Percentiles rank a stretch among this genome's conserved stretches.
These are phyloP conservation scores for Lagenorhynchus albirostris DNA, from an alignment of 2,113 vertebrate species.

Conservation along the genomic window DNA sequence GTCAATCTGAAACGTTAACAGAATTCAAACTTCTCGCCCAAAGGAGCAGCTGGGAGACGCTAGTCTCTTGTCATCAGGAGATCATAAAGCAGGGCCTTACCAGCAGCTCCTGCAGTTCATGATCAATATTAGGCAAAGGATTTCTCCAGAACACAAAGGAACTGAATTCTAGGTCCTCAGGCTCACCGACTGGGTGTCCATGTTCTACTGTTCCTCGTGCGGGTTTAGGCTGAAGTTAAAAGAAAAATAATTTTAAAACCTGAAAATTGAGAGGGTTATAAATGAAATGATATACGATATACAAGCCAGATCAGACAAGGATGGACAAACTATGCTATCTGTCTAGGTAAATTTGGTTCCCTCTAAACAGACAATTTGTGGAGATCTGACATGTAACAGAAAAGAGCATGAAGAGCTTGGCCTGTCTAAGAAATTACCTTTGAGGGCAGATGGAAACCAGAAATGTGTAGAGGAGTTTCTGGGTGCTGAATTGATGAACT, in stretches of 20 bases:
- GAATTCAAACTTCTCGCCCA: not conserved
- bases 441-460: slow-evolving; percentile 92
- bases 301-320: not conserved
- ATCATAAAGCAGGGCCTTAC: slow-evolving; percentile 75
- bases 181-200: rapidly evolving
- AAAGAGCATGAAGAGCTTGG: rapidly evolving
- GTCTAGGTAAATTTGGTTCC: not conserved
- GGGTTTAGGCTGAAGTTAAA: slow-evolving; percentile 56
- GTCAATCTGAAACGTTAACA: not conserved
- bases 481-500: slow-evolving; percentile 88
- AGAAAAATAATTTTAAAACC: not conserved
- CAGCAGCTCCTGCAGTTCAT: slow-evolving; percentile 87
- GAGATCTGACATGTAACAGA: not conserved
- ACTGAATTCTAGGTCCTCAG: slow-evolving; percentile 76
- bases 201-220: not conserved
- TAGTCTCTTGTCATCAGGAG: rapidly evolving
- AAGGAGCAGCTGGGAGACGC: rapidly evolving
- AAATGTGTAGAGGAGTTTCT: slow-evolving; percentile 88
- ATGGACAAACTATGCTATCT: not conserved
- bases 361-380: not conserved
- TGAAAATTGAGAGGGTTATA: not conserved
- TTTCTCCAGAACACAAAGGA: slow-evolving; percentile 93
- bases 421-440: slow-evolving; percentile 81
- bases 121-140: slow-evolving; percentile 86
- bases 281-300: not conserved